Conservation (phyloP, 2,888 invertebrate genomes). For the Piscicola geometra region DNA sequence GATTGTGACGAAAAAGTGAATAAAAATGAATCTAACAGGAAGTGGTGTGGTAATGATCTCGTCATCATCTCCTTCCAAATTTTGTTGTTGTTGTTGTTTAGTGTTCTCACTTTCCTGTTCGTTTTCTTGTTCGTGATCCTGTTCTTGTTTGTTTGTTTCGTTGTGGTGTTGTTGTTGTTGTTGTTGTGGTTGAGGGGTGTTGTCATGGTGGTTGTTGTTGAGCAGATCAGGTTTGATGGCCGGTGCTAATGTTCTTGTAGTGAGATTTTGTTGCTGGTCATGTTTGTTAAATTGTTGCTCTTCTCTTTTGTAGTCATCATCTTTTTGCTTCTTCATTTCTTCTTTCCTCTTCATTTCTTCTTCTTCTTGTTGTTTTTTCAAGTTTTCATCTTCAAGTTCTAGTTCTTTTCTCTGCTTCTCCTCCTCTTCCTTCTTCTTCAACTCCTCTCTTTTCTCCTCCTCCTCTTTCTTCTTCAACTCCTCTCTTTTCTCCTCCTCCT, state of each 20-base stretch:
- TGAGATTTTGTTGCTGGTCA: too few species aligned
- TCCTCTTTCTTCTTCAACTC: too few species aligned
- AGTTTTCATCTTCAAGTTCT: background rate
- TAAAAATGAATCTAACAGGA: conserved; percentile 21
- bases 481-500: conserved; percentile 7
- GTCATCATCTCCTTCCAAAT: background rate
- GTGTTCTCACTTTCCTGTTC: background rate
- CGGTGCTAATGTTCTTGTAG: too few species aligned
- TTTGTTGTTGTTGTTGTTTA: background rate
- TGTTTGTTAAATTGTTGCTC: too few species aligned
- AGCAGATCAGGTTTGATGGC: too few species aligned
- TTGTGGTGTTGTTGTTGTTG: conserved; percentile 7
- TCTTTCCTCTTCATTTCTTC: conserved; percentile 14
- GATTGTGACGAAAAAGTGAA: too few species aligned
- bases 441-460: too few species aligned
- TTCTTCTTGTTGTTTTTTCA: background rate
- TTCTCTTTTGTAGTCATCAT: too few species aligned
- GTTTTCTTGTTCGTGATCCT: background rate
- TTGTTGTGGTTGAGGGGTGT: background rate
- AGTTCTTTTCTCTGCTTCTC: background rate
- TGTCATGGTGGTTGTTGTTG: background rate
- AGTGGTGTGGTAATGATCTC: conserved; percentile 26
- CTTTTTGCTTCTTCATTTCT: too few species aligned
- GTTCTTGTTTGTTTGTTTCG: background rate
- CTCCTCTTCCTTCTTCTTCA: background rate